Base-by-base conservation (phyloP, 1,140 invertebrate species). In the Bombus turneri region DNA sequence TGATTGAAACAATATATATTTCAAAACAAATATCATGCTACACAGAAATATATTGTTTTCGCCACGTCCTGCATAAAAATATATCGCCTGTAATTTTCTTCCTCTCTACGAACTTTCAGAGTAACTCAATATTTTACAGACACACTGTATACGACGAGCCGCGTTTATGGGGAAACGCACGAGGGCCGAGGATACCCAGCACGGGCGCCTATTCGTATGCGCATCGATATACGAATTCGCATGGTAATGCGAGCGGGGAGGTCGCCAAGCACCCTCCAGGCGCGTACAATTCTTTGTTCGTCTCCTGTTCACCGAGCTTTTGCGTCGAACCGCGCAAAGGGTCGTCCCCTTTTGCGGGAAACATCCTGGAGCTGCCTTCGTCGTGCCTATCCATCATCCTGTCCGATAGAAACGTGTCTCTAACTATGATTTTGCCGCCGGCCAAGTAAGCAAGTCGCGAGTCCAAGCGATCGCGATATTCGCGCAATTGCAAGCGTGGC, bases 201-300 rank as follows among this genome's bases (percentile, higher is more conserved):
- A 15, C n/a, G 64, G 82, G 64, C 57, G 72, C 74, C 73, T 85
- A 88, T 88, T 86, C 53, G 74, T 88, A 76, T 31, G 74, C 53
- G 25, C 73, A 85, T 88, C 87, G 87, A 88, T 88, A 81, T 86
- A 71, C 83, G 83, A 86, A 86, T 89, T 88, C 78, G 87, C 72
- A 79, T 88, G 83, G 83, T 86, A 86, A 89, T 86, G 87, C 78
- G 87, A 59, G 41, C 59, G 74, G 73, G 64, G 57, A 78, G 64
- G 59, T 41, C 82, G 59, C 34, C n/a, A 31, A 34, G 34, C 77
- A 77, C 86, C 82, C 87, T 87, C 76, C 37, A 53, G 31, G 43
- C 73, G 41, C 28, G 43, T 34, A 9, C 43, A 34, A 81, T 87
- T 81, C 85, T 81, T 81, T 69, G 53, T 79, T 53, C 62, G 31